Evolutionary conservation across 92 coral and sea anemone species (phyloP), one percentile per base, ranked within the genome.

Genomic region (Plumapathes pennacea): DNA sequence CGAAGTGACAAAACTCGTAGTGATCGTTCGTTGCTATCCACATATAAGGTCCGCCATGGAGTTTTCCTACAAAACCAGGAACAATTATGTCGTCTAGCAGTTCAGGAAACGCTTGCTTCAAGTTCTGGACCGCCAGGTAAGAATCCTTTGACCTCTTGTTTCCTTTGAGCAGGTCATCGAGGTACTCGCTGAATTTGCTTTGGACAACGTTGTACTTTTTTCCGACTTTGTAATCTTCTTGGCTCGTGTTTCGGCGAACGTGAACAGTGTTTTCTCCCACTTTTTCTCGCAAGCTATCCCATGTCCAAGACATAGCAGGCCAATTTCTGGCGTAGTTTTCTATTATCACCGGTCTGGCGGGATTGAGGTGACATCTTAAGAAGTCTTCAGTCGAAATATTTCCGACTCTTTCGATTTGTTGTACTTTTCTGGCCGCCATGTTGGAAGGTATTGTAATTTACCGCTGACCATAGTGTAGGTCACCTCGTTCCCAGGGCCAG

Each of bases 1-100:
- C 76, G 18, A 69, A 69, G 34, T 69, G 76, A 18, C 76, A 69
- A 45, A 69, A 69, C 34, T 69, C 76, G 43, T 69, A 69, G 36
- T 69, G 76, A 9, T 62, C 52, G 6, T 42, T 46, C 18, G 47
- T 48, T 32, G 67, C 76, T 4, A 69, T 57, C 76, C 76, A 69
- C 28, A 69, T 27, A 33, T 44, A 69, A 0, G 76, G 76, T 10
- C 76, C 76, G 12, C 53, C 76, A 29, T 69, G 76, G 24, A 69
- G 11, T 46, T 69, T 69, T 6, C 76, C 76, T 22, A 69, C 55
- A 45, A 27, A 57, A 1, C 66, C 38, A 1, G 76, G 76, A 10
- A 69, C 20, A 0, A 67, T 66, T 3, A 69, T 46, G 13, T 69
- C 76, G 10, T 45, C 26, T 21, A 55, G 52, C 25, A 69, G 34